Evolutionary conservation across 2,888 invertebrate genomes (phyloP).

Genomic region (Marronus borbonicus): DNA sequence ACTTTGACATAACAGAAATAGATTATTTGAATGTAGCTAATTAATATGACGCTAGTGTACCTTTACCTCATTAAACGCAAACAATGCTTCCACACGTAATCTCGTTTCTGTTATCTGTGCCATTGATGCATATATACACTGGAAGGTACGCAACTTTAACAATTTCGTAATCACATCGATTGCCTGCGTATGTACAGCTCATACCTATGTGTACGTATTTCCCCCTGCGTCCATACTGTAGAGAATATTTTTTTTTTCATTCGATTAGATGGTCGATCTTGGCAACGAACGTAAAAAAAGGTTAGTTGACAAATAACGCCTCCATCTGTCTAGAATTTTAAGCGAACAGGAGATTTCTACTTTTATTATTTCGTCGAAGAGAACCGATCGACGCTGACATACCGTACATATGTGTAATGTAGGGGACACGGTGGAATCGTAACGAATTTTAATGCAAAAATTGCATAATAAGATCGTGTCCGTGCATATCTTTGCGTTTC

Average conservation of each 20-base stretch:
- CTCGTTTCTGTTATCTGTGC: background rate
- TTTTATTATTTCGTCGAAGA: conserved; percentile 39
- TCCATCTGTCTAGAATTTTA: conserved; percentile 34
- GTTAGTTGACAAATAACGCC: conserved; percentile 39
- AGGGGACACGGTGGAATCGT: background rate
- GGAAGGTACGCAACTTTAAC: conserved; percentile 10
- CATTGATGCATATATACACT: conserved; percentile 7
- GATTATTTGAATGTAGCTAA: conserved; percentile 12
- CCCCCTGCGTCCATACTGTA: background rate
- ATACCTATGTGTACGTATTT: background rate
- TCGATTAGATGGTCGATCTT: conserved; percentile 26
- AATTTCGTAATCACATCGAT: conserved; percentile 3
- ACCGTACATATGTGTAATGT: background rate
- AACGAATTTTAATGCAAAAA: conserved; percentile 28
- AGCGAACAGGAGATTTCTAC: conserved; percentile 31
- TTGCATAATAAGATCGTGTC: conserved; percentile 14
- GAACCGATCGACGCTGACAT: background rate
- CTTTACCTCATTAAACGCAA: conserved; percentile 11
- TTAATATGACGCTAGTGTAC: conserved; percentile 13
- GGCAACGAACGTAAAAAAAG: conserved; percentile 30
- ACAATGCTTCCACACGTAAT: conserved; percentile 17
- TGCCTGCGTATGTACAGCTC: background rate
- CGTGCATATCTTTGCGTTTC: background rate
- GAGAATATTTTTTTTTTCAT: conserved; percentile 15
- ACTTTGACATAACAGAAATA: background rate